phyloP scores from a whole-genome alignment of 2,888 invertebrate genomes.

The Dynastes hyllus region DNA sequence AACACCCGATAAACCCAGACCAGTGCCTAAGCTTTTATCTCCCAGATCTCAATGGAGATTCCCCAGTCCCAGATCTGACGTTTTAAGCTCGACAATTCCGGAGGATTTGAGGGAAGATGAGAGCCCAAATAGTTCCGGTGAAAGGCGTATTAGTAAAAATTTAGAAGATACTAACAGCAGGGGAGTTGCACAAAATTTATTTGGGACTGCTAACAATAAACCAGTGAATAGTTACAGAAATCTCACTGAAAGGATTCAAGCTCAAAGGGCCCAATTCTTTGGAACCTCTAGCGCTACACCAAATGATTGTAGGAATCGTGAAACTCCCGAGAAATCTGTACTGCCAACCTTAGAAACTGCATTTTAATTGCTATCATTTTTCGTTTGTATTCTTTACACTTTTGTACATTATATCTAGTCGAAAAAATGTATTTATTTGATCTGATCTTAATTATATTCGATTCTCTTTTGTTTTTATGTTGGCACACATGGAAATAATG shows the following conservation, averaged over 20 bases:
- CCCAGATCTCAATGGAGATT: constrained; percentile 84
- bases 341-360: constrained; percentile 79
- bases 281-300: constrained; percentile 54
- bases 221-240: constrained; percentile 48
- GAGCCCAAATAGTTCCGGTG: constrained; percentile 77
- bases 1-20: constrained; percentile 63
- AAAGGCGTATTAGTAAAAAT: constrained; percentile 67
- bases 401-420: constrained; percentile 56
- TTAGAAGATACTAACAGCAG: constrained; percentile 52
- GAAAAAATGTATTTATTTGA: constrained; percentile 47
- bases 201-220: not conserved
- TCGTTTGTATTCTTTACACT: constrained; percentile 6
- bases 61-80: constrained; percentile 84
- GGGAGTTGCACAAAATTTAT: constrained; percentile 33
- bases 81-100: constrained; percentile 89
- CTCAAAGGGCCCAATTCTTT: constrained; percentile 78
- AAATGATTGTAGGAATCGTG: constrained; percentile 46
- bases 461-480: not conserved
- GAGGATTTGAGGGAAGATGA: constrained; percentile 90
- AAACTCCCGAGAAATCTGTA: constrained; percentile 61
- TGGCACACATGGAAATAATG: not conserved
- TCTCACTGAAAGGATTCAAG: constrained; percentile 75
- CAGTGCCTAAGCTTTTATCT: constrained; percentile 77
- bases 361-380: constrained; percentile 66
- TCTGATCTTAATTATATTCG: constrained; percentile 29